Evolutionary conservation across 37 sponge, comb jelly and placozoan species (phyloP).

Genomic region (Aplysina aerophoba): DNA sequence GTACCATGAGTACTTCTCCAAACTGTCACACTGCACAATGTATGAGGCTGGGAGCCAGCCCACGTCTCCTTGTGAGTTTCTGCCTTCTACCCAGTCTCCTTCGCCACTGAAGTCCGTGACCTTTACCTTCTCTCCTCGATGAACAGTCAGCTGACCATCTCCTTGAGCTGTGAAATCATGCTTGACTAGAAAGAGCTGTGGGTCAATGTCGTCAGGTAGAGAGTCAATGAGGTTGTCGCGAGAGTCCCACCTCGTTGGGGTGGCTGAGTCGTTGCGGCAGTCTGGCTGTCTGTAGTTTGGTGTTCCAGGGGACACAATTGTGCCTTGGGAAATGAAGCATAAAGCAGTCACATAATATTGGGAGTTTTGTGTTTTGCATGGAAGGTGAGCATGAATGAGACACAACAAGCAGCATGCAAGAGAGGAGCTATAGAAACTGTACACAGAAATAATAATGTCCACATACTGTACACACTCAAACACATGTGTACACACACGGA

Average conservation of each 20-base stretch:
- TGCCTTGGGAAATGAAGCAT: too few relatives aligned
- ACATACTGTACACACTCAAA: too few relatives aligned
- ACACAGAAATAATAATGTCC: too few relatives aligned
- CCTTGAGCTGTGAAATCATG: slow-evolving; percentile 73
- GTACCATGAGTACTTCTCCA: slow-evolving; percentile 97
- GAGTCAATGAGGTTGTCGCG: slow-evolving; percentile 63
- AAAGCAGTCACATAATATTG: too few relatives aligned
- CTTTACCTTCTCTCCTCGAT: slow-evolving; percentile 73
- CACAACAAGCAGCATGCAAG: too few relatives aligned
- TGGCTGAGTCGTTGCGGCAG: not conserved
- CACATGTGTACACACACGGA: too few relatives aligned
- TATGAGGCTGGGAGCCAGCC: slow-evolving; percentile 97
- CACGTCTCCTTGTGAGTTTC: slow-evolving; percentile 56
- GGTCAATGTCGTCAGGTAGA: slow-evolving; percentile 37
- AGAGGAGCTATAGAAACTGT: too few relatives aligned
- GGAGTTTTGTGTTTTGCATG: too few relatives aligned
- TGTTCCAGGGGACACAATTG: too few relatives aligned
- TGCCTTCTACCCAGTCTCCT: slow-evolving; percentile 85
- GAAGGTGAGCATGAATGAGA: too few relatives aligned
- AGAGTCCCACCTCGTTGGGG: slow-evolving; percentile 49
- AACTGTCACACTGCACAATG: slow-evolving; percentile 85
- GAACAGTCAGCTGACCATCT: slow-evolving; percentile 78
- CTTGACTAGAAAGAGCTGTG: slow-evolving; percentile 72
- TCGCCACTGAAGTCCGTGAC: slow-evolving; percentile 67
- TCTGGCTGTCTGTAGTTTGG: too few relatives aligned